Base-by-base conservation (phyloP, 2,797 vertebrate species). In the Hydrolagus colliei region DNA sequence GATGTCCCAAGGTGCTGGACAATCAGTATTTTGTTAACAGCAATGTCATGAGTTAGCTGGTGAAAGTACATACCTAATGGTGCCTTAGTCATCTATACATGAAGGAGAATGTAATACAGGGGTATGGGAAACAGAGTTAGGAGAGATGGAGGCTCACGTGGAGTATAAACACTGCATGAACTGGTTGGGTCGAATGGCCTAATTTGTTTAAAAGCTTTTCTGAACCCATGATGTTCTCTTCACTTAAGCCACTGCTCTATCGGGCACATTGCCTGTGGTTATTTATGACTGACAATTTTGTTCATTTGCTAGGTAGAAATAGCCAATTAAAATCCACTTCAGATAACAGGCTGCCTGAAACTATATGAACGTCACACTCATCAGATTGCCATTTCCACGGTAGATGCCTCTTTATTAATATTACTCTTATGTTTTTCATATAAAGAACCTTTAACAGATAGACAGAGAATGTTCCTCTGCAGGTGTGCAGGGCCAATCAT, bases 261-360 rank as follows among this genome's bases (percentile, higher is more conserved):
- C 92, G 92, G 93, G 92, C 93, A 94, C 92, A 94, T 96, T 95
- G 94, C 95, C 95, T 96, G 93, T 94, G 94, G 94, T 96, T 97
- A 95, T 96, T 96, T 97, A 96, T 94, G 93, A 93, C 94, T 92
- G 94, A 95, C 96, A 97, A 96, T 97, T 97, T 97, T 96, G 95
- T 95, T 96, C 95, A 90, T 97, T 97, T 96, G 95, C 96, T 96
- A 96, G 96, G 94, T 96, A 95, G 96, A 97, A 98, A 97, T 96
- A 96, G 95, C 95, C 97, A 96, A 98, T 99, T 98, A 97, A 98
- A 97, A 97, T 94, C 95, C 96, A 97, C 96, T 98, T 97, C 96
- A 96, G 92, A 96, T 96, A 97, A 98, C 96, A 97, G 96, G 95
- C 97, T 97, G 96, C 95, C 96, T 96, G 96, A 96, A 96, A 98